Evolutionary conservation across 1,140 invertebrate genomes (phyloP).

Genomic region (Bilobella aurantiaca): DNA sequence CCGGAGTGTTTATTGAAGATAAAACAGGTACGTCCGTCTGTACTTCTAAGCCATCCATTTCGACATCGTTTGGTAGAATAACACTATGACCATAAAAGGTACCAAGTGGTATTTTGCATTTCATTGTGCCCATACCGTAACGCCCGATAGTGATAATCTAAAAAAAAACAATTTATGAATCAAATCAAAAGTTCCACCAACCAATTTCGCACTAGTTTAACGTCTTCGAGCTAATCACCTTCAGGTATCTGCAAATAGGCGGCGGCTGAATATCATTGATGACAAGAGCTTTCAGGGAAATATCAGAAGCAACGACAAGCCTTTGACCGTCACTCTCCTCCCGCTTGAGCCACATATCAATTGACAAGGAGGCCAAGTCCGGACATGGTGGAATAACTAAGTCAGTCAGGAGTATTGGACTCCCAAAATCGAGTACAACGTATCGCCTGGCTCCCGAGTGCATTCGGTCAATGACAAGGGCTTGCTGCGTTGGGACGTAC

Average conservation of each 20-base stretch:
- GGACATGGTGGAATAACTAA: conserved; percentile 73
- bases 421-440: conserved; percentile 81
- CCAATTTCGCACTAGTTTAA: neutral
- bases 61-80: conserved; percentile 55
- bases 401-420: conserved; percentile 72
- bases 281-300: conserved; percentile 67
- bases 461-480: conserved; percentile 84
- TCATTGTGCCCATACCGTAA: conserved; percentile 77
- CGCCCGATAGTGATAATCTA: conserved; percentile 75
- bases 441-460: conserved; percentile 60
- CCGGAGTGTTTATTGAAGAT: conserved; percentile 30
- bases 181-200: too few relatives aligned
- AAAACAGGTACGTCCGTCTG: conserved; percentile 27
- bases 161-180: conserved; percentile 7
- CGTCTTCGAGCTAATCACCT: conserved; percentile 47
- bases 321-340: conserved; percentile 72
- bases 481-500: conserved; percentile 64
- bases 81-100: conserved; percentile 82
- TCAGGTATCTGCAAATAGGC: conserved; percentile 74
- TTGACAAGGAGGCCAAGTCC: conserved; percentile 72
- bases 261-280: conserved; percentile 79
- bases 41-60: neutral
- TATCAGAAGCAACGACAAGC: conserved; percentile 74
- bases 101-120: conserved; percentile 80
- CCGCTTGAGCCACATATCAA: conserved; percentile 76